Evolutionary conservation across 2,888 invertebrate genomes (phyloP), one percentile per base, ranked within the genome.

Genomic region (Temnothorax ravouxi): DNA sequence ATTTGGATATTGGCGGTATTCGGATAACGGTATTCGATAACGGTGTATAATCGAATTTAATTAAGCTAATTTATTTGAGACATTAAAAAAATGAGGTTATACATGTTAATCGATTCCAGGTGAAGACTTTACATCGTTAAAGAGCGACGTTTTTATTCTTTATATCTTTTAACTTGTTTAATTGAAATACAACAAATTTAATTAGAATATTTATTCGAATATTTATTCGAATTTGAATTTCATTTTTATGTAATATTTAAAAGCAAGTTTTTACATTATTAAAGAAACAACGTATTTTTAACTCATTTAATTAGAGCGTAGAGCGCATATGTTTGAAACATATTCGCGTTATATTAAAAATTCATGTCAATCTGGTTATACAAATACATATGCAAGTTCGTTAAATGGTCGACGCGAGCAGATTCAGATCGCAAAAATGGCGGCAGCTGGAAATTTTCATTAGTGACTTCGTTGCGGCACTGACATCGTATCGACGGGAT

Each of bases 341-440:
- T 59, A 71, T 71, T 54, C n/a, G 34, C 18, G 59, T 79, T 21
- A 71, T 59, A 59, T 80, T 59, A 80, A 69, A 71, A 80, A 80
- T 71, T 71, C 71, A 80, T 71, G 38, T 69, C 59, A 59, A 71
- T 80, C 79, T 38, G 59, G 59, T 59, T 59, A 38, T 59, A 50
- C 71, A 50, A 71, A 80, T 80, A 59, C 71, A 71, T 80, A 71
- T 71, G 71, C 79, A 59, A 80, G 79, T 80, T 80, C 50, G 71
- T 80, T 80, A 80, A 80, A 80, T 56, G 15, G 54, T 13, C 18
- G 56, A 47, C 21, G 56, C 56, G 59, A 59, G 5, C 25, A 34
- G 47, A 41, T 64, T 41, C 38, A 38, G 11, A 64, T 76, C 38
- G 76, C 25, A 64, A 64, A 52, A 79, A 69, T 54, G 59, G 69